phyloP scores from a whole-genome alignment of 2,888 invertebrate genomes.

The Arenicola marina region DNA sequence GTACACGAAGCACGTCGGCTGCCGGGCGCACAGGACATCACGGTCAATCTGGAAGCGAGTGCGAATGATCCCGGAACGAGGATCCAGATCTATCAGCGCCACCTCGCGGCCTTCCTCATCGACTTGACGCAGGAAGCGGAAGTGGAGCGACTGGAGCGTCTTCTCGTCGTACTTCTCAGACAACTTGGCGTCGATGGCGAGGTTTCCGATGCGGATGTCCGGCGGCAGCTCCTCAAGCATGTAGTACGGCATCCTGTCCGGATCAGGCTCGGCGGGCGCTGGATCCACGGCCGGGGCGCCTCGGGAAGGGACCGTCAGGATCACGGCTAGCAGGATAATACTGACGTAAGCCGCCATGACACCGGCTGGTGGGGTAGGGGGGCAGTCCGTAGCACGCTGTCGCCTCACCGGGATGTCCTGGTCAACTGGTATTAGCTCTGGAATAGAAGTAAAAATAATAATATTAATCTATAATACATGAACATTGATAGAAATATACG shows the following conservation, averaged over 20 bases:
- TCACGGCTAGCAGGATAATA: no score
- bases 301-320: no score
- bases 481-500: no score
- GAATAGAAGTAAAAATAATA: no score
- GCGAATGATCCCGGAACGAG: neutral
- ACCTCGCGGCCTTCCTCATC: neutral
- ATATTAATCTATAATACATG: no score
- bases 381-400: no score
- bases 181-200: conserved; percentile 6
- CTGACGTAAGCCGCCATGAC: no score
- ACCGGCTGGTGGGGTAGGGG: no score
- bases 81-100: conserved; percentile 5
- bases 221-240: conserved; percentile 11
- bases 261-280: no score
- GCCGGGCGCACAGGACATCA: conserved; percentile 4
- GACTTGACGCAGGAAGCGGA: neutral
- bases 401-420: no score
- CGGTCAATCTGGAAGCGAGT: conserved; percentile 7
- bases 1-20: neutral
- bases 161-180: neutral
- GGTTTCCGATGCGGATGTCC: conserved; percentile 6
- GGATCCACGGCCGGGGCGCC: no score
- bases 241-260: conserved; percentile 16
- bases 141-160: neutral
- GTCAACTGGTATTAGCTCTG: no score